phyloP scores from a whole-genome alignment of 2,113 vertebrate species.

The Apaloderma vittatum region DNA sequence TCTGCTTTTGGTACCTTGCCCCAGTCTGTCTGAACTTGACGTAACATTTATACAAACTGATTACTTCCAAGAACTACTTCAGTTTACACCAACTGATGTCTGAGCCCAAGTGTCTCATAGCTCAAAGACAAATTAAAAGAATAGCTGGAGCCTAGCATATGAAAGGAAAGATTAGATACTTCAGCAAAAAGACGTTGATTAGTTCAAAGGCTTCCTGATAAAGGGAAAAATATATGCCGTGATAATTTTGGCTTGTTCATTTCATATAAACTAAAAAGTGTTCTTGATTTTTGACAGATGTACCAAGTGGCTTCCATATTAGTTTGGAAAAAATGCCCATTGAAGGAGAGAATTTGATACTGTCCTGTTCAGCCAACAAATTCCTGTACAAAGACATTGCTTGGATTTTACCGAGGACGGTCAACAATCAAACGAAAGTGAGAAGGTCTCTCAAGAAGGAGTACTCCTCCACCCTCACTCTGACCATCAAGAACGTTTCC shows the following conservation, averaged over 20 bases:
- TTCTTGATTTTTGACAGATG: constrained; percentile 82
- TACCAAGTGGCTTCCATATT: constrained; percentile 88
- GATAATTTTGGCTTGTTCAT: background rate
- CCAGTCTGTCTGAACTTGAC: background rate
- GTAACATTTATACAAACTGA: background rate
- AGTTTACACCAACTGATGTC: background rate
- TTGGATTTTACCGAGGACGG: constrained; percentile 84
- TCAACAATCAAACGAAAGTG: constrained; percentile 76
- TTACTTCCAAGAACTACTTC: background rate
- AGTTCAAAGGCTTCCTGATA: constrained; percentile 31
- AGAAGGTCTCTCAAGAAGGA: constrained; percentile 74
- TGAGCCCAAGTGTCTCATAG: background rate
- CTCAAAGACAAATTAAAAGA: background rate
- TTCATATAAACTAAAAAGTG: constrained; percentile 24
- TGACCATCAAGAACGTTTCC: constrained; percentile 87
- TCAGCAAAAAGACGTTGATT: constrained; percentile 12
- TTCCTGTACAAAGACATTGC: constrained; percentile 89
- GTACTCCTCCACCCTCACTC: constrained; percentile 83
- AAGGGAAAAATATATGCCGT: background rate
- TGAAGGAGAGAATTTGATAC: constrained; percentile 88
- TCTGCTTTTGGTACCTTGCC: constrained; percentile 20
- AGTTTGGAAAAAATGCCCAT: constrained; percentile 83
- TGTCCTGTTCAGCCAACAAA: constrained; percentile 91
- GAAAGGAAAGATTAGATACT: constrained; percentile 22
- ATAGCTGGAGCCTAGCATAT: background rate